Conservation (phyloP, 2,113 vertebrate species). For the Melanerpes formicivorus region DNA sequence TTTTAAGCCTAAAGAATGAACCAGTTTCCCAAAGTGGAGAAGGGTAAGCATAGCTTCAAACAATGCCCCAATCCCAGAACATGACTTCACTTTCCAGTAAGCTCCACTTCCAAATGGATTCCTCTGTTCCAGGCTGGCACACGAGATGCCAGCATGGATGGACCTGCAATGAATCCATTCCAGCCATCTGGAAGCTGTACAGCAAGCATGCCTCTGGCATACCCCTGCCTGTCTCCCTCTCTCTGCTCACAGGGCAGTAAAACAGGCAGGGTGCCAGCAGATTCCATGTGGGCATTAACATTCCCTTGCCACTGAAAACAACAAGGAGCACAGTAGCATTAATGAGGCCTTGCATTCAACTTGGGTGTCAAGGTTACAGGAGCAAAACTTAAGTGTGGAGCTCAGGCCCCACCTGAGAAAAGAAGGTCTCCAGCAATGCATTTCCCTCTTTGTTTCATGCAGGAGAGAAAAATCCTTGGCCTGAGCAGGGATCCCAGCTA, state of each 20-base stretch:
- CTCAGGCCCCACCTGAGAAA: not conserved
- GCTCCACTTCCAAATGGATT: not conserved
- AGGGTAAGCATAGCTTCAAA: conserved; percentile 35
- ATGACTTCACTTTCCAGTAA: conserved; percentile 38
- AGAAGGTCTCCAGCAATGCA: not conserved
- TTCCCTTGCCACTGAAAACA: not conserved
- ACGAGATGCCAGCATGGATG: not conserved
- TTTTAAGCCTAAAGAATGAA: conserved; percentile 54
- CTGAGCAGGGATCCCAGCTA: not conserved
- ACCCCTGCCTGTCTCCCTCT: not conserved
- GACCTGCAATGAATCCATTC: not conserved
- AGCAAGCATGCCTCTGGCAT: not conserved
- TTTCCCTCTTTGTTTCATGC: not conserved
- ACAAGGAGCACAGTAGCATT: not conserved
- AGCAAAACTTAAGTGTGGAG: not conserved
- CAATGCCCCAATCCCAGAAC: not conserved
- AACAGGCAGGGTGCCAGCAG: not conserved
- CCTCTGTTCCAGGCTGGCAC: not conserved
- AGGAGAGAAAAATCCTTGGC: not conserved
- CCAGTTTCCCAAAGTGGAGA: conserved; percentile 43
- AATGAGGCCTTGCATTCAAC: not conserved
- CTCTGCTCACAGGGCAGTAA: not conserved
- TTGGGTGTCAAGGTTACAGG: not conserved
- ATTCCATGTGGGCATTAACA: not conserved
- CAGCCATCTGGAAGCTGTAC: not conserved